These are phyloP conservation scores for Vulpes lagopus DNA, from an alignment of 2,113 vertebrate genomes.

Conservation along the genomic window DNA sequence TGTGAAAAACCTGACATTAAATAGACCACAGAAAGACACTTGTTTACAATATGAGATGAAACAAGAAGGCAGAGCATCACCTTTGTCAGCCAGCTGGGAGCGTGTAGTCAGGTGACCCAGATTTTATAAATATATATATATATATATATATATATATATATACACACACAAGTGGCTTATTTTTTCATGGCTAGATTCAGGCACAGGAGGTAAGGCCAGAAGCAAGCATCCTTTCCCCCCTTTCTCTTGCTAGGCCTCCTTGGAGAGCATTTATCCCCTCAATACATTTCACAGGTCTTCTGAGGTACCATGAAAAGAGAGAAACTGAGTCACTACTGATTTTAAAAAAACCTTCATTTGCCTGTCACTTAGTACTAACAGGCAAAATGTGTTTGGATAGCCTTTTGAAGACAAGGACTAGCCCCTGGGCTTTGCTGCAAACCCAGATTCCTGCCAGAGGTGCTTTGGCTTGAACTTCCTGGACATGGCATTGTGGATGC, in stretches of 20 bases:
- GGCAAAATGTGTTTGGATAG: background rate
- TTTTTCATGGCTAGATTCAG: background rate
- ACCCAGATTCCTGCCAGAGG: conserved; percentile 22
- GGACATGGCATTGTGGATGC: background rate
- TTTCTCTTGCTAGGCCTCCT: background rate
- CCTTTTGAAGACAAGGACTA: background rate
- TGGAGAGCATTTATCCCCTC: background rate
- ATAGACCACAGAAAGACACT: background rate
- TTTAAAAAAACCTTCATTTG: background rate
- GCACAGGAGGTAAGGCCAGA: background rate
- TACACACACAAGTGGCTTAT: background rate
- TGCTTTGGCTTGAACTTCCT: conserved; percentile 66
- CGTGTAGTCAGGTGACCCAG: background rate
- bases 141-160: background rate
- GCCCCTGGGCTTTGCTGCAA: background rate
- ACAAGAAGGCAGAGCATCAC: background rate
- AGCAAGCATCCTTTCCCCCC: background rate
- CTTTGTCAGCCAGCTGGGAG: background rate
- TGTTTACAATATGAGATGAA: background rate
- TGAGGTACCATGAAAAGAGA: background rate
- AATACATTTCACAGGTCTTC: background rate
- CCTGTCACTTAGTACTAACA: background rate
- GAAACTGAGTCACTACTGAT: background rate
- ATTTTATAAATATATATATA: background rate
- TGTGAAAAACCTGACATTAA: background rate